These are phyloP conservation scores for Botia kubotai DNA, from an alignment of 2,797 vertebrate species.

Conservation along the genomic window DNA sequence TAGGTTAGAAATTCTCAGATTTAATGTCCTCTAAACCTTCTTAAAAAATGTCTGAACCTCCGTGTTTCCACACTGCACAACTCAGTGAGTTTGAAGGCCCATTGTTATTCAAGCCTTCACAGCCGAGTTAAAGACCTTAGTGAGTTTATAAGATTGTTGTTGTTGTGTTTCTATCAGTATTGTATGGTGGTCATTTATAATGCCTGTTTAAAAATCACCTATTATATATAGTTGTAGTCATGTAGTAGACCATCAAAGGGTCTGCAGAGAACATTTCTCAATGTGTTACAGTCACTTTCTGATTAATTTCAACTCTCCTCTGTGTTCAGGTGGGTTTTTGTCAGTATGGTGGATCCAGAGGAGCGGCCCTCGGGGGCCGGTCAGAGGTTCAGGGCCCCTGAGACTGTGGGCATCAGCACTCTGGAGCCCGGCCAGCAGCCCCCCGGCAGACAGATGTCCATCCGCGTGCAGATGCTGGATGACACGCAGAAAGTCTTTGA, in stretches of 20 bases:
- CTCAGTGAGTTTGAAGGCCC: neutral
- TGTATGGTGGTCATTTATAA: no score
- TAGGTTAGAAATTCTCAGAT: slow-evolving; percentile 14
- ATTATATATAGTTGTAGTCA: no score
- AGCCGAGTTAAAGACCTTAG: neutral
- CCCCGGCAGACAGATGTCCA: slow-evolving; percentile 85
- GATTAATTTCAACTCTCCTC: neutral
- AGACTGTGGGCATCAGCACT: slow-evolving; percentile 92
- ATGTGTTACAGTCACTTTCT: neutral
- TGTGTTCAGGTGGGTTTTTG: slow-evolving; percentile 22
- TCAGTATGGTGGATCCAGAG: slow-evolving; percentile 88
- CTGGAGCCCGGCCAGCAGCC: slow-evolving; percentile 90
- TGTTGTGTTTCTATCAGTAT: no score
- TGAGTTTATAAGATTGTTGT: neutral
- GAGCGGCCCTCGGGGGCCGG: slow-evolving; percentile 87
- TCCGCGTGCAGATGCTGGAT: slow-evolving; percentile 94
- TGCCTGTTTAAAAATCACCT: no score
- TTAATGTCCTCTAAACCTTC: slow-evolving; percentile 6
- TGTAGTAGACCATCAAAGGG: no score
- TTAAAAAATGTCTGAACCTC: slow-evolving; percentile 24
- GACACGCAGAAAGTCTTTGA: slow-evolving; percentile 94
- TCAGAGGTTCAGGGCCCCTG: slow-evolving; percentile 87
- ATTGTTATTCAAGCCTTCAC: neutral
- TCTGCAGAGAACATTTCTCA: no score
- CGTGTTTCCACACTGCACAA: neutral